Base-by-base conservation (phyloP, 1,140 invertebrate genomes). In the Apocrypta bakeri region DNA sequence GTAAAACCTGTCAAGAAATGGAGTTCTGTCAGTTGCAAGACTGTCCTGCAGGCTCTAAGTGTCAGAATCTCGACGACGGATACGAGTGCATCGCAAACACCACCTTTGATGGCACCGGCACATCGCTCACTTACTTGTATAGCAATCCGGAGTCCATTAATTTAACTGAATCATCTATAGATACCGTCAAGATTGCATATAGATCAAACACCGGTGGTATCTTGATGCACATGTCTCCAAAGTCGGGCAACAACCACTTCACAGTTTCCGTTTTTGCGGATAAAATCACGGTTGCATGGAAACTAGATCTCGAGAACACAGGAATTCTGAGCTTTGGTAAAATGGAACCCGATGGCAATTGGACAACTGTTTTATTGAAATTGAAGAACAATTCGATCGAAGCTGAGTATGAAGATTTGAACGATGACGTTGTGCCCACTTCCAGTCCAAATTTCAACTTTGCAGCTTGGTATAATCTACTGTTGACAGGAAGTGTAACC, bases 41-140 rank as follows among this genome's bases (percentile, higher is more conserved):
- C 24, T 99, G 98, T 91, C 98, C 98, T 1, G 89, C 89, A 37
- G 94, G 94, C 75, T 96, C 96, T 12, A 94, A 93, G 48, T 99
- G 98, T 89, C 93, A 95, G 68, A 99, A 99, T 92, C 93, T 99
- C 8, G 95, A 97, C 82, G 95, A 96, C 85, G 98, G 98, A 25
- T 98, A 96, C 91, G 97, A 98, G 92, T 99, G 98, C 89, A 93
- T 97, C n/a, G 94, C 97, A 0, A 97, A 97, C 88, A 95, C 95
- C 9, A 97, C 97, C 9, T 97, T 98, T 86, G 94, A 97, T 89
- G 97, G 97, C 25, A 91, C 92, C 21, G 91, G 93, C 63, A 94
- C 94, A 0, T 93, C 94, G 17, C 93, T 95, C 73, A 90, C 90
- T 24, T 95, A 95, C 86, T 37, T 85, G 25, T 92, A 90, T 66